These are phyloP conservation scores for Alligator sinensis DNA, from an alignment of 2,113 vertebrate species.

Conservation along the genomic window DNA sequence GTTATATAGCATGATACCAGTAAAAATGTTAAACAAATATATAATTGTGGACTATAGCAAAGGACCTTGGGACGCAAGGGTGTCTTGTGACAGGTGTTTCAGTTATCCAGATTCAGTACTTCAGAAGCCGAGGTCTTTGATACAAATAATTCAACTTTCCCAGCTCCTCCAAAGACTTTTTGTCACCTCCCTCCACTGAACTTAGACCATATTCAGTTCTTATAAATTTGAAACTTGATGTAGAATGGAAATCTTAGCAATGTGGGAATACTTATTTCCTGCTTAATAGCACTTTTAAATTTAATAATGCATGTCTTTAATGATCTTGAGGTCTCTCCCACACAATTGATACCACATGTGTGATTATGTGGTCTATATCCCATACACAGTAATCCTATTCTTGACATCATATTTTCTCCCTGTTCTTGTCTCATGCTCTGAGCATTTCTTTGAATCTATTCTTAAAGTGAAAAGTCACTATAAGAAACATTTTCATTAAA, in stretches of 20 bases:
- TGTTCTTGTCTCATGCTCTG: neutral
- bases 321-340: neutral
- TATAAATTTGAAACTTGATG: neutral
- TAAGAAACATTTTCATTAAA: neutral
- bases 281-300: neutral
- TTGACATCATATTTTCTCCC: neutral
- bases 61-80: neutral
- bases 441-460: neutral
- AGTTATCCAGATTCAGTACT: neutral
- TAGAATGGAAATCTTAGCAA: neutral
- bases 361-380: neutral
- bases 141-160: neutral
- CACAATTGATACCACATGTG: neutral
- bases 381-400: neutral
- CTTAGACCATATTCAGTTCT: neutral
- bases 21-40: neutral
- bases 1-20: neutral
- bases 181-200: neutral
- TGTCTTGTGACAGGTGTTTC: neutral
- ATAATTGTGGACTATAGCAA: neutral
- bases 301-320: neutral
- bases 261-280: neutral
- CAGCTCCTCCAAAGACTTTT: neutral
- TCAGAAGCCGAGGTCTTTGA: neutral
- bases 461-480: neutral